Evolutionary conservation across 2,888 invertebrate species (phyloP).

Genomic region (Metallyticus violacea): DNA sequence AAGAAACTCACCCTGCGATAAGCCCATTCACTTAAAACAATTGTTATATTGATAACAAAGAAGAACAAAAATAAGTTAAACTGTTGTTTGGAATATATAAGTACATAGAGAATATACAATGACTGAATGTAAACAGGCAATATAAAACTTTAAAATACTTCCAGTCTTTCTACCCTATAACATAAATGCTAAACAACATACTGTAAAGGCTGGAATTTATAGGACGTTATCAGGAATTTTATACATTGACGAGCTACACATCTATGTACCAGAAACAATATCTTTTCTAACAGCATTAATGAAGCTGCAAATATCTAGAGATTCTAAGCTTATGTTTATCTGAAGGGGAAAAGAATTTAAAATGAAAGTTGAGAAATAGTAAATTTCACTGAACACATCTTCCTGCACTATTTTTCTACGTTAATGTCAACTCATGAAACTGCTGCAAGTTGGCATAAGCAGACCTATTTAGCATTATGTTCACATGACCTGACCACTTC

Average conservation of each 20-base stretch:
- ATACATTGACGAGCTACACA: background rate
- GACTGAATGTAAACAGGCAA: no score
- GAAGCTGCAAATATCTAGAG: no score
- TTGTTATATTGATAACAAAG: no score
- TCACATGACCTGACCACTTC: background rate
- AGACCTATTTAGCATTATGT: background rate
- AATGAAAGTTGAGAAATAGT: no score
- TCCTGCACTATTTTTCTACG: no score
- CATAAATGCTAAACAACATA: background rate
- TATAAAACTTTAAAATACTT: background rate
- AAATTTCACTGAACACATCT: no score
- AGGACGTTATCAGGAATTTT: background rate
- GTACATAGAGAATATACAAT: background rate
- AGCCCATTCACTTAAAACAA: background rate
- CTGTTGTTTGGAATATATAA: background rate
- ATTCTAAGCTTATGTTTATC: no score
- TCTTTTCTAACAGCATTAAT: background rate
- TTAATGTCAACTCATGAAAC: no score
- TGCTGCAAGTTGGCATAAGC: no score
- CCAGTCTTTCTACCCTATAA: background rate
- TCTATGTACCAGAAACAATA: background rate
- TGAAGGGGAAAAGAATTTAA: no score
- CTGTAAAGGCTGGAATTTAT: background rate
- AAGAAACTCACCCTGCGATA: background rate
- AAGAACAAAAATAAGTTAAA: no score